Evolutionary conservation across 2,888 invertebrate genomes (phyloP).

Genomic region (Drosophila sordidula): DNA sequence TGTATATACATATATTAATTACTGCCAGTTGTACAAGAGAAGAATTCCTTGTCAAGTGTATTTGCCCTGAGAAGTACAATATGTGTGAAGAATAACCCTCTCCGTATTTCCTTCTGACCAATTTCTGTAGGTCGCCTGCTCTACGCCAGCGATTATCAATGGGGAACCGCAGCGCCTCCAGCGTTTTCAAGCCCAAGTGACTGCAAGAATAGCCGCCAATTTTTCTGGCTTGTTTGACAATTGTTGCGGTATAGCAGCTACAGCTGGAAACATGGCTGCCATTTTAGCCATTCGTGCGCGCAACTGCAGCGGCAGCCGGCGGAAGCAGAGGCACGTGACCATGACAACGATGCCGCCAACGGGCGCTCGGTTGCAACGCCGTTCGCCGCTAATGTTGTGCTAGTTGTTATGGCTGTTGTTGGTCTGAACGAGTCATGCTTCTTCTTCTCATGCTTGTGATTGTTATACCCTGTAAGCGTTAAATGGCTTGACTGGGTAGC

Average conservation of each 20-base stretch:
- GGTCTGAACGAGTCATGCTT: conserved; percentile 31
- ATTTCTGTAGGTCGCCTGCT: neutral
- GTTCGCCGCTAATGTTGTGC: conserved; percentile 61
- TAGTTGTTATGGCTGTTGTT: conserved; percentile 68
- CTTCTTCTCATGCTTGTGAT: conserved; percentile 9
- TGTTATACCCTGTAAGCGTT: conserved; percentile 5
- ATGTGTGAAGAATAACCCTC: no score
- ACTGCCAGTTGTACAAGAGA: no score
- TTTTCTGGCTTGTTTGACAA: conserved; percentile 78
- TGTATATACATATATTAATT: no score
- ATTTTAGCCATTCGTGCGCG: conserved; percentile 66
- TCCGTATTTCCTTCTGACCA: neutral
- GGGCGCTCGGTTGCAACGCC: conserved; percentile 16
- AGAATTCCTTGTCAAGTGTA: no score
- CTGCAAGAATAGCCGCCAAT: conserved; percentile 56
- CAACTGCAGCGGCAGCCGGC: conserved; percentile 48
- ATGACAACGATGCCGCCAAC: conserved; percentile 65
- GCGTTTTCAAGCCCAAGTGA: conserved; percentile 25
- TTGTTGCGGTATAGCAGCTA: conserved; percentile 58
- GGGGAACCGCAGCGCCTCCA: conserved; percentile 21
- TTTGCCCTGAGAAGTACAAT: no score
- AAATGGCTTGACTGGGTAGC: no score
- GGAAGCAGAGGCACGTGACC: conserved; percentile 70
- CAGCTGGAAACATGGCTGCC: conserved; percentile 56
- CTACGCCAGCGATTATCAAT: conserved; percentile 18